phyloP scores from a whole-genome alignment of 2,888 invertebrate species.

The Neria commutata region DNA sequence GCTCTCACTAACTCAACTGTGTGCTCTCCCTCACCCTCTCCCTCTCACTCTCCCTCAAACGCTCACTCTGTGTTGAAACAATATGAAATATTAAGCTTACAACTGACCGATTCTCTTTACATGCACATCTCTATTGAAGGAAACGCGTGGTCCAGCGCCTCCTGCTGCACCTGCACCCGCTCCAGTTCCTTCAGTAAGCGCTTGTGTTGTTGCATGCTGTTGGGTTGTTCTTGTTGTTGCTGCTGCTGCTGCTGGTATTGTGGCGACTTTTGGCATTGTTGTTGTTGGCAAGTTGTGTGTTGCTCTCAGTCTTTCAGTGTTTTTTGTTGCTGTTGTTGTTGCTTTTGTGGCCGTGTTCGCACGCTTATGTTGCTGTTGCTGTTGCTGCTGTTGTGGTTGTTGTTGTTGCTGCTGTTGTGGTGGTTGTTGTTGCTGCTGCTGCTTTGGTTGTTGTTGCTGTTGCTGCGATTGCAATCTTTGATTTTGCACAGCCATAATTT shows the following conservation, averaged over 20 bases:
- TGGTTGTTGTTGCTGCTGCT: slow-evolving; percentile 24
- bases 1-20: no score
- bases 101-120: slow-evolving; percentile 86
- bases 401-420: slow-evolving; percentile 27
- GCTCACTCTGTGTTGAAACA: no score
- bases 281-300: no score
- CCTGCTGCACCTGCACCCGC: slow-evolving; percentile 67
- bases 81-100: no score
- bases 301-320: no score
- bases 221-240: no score
- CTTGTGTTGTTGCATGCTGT: no score
- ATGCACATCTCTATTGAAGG: slow-evolving; percentile 90
- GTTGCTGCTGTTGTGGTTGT: slow-evolving; percentile 13
- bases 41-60: no score
- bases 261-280: neutral
- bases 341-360: no score
- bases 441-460: slow-evolving; percentile 27
- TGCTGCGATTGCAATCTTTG: slow-evolving; percentile 31
- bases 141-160: slow-evolving; percentile 72
- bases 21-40: no score
- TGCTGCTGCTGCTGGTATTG: slow-evolving; percentile 24
- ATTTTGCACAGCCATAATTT: slow-evolving; percentile 41
- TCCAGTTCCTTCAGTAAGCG: slow-evolving; percentile 58
- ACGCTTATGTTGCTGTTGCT: slow-evolving; percentile 29
- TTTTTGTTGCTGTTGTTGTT: no score